Base-by-base conservation (phyloP, 2,113 vertebrate species). In the Ciconia maguari region DNA sequence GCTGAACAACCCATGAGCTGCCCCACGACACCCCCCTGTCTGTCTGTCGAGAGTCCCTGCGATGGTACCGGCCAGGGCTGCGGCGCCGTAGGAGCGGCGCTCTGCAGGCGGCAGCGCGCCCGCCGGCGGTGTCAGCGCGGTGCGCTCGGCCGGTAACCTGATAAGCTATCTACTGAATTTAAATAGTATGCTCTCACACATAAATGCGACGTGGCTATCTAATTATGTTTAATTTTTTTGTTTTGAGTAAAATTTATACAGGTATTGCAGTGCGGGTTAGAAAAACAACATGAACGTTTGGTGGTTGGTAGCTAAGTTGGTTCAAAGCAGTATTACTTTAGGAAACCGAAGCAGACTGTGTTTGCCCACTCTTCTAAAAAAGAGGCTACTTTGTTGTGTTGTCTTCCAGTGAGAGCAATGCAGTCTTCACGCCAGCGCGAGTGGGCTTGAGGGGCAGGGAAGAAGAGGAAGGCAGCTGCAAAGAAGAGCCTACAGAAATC, bases 111-210 rank as follows among this genome's bases (percentile, higher is more conserved):
- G 36, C 27, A 5, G 4, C 2, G 51, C 26, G 9, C 8, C 9
- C 1, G 8, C 16, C 8, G 26, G 51, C 26, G 14, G 15, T 27
- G 3, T 7, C 2, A 12, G 26, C 4, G 1, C 4, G 6, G 6
- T 11, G 22, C 48, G 0, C 13, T 25, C 6, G 5, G 42, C 3
- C 30, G 1, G 22, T 6, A 7, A 1, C 10, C 15, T 8, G 2
- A 0, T 9, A 2, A 21, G 14, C n/a, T 14, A 0, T 9, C 11
- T 9, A 0, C 5, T 21, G 54, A 8, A 7, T 14, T 16, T 4
- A 6, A 44, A 9, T 4, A 11, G 14, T 0, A 2, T 1, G 2
- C 16, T 54, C 27, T 58, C 46, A 41, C 26, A 30, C 13, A 2
- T 2, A 13, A 4, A 64, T 29, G 26, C 14, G 32, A 27, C 41